Evolutionary conservation across 2,797 vertebrate genomes (phyloP).

Genomic region (Schizothorax lantsangensis): DNA sequence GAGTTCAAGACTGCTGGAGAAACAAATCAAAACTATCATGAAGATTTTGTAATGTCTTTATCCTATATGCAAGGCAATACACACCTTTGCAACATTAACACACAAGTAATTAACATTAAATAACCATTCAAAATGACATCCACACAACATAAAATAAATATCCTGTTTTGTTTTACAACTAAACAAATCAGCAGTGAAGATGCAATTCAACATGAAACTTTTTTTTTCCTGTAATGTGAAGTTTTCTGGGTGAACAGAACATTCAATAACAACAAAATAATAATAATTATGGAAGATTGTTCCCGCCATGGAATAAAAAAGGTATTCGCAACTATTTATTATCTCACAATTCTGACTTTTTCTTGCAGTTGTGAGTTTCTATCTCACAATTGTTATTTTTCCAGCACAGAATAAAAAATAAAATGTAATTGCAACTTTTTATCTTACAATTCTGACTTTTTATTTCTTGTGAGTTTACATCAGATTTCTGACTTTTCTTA

Average conservation of each 20-base stretch:
- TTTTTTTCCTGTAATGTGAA: not conserved
- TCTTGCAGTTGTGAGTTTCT: not conserved
- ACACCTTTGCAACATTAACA: slow-evolving; percentile 24
- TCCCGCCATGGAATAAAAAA: not conserved
- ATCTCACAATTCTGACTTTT: not conserved
- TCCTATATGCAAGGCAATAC: slow-evolving; percentile 33
- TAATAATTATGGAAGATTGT: not conserved
- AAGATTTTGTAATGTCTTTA: not conserved
- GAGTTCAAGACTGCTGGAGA: not conserved
- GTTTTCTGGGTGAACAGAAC: not conserved
- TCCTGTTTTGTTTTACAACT: not conserved
- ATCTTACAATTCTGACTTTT: not conserved
- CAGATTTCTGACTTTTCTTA: not conserved
- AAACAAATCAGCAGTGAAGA: slow-evolving; percentile 7
- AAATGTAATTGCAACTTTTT: not conserved
- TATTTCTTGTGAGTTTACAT: not conserved
- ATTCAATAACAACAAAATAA: not conserved
- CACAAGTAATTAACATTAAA: slow-evolving; percentile 22
- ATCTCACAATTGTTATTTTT: not conserved
- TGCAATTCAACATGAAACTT: not conserved
- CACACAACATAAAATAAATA: slow-evolving; percentile 7
- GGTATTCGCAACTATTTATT: not conserved
- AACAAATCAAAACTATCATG: not conserved
- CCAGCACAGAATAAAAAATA: not conserved
- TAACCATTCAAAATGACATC: slow-evolving; percentile 38